Base-by-base conservation (phyloP, 2,797 vertebrate genomes). In the Scleropages formosus region DNA sequence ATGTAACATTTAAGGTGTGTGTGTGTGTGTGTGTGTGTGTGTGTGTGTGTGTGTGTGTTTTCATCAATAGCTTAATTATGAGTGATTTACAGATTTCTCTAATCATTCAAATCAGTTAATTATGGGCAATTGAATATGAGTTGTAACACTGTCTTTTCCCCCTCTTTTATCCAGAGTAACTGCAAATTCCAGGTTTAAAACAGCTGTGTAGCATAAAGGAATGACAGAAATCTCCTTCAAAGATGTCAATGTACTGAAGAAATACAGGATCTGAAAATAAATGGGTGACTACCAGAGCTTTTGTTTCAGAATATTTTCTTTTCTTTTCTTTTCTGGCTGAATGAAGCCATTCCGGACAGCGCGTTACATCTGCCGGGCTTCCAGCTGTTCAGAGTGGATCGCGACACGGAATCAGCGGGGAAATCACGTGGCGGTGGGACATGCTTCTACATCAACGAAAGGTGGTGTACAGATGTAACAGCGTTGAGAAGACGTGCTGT, bases 251-350 rank as follows among this genome's bases (percentile, higher is more conserved):
- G 16, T 26, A 51, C 53, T 70, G 22, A 22, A 76, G 66, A 62
- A 76, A 70, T 51, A 51, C 63, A 24, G 56, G 53, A 12, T 16
- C 65, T 58, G 16, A 70, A 70, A 76, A 76, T 70, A 64, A n/a
- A 47, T 31, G 60, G 46, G 39, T 58, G 27, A 46, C 20, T 18
- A 24, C 51, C 31, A 62, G 46, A 71, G 13, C 27, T 56, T 16
- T 0, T 18, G 51, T 71, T 76, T 44, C 60, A 71, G 58, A 62
- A 15, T 3, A 31, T 62, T 70, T 15, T 11, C 68, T 76, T 76
- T n/a, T n/a, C n/a, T n/a, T n/a, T n/a, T n/a, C n/a, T n/a, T n/a
- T n/a, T n/a, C n/a, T n/a, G n/a, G n/a, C n/a, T n/a, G n/a, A n/a
- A n/a, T n/a, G n/a, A n/a, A n/a, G n/a, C n/a, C n/a, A n/a, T n/a